Evolutionary conservation across 2,888 invertebrate genomes (phyloP).

Genomic region (Torymus texanus): DNA sequence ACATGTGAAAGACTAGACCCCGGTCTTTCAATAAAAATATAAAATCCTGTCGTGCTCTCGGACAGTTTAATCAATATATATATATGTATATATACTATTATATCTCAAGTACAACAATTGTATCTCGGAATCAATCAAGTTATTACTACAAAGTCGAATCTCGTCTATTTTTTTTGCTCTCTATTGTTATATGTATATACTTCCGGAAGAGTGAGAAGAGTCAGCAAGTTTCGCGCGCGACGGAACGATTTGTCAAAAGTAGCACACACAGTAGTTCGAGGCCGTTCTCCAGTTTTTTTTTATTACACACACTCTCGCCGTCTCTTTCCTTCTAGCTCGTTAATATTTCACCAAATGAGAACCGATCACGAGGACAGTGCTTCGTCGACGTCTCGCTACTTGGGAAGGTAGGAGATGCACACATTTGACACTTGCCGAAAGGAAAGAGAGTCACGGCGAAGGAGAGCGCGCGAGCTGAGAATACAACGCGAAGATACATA

Average conservation of each 20-base stretch:
- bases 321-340: neutral
- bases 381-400: constrained; percentile 38
- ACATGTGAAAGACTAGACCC: constrained; percentile 56
- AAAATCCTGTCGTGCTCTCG: constrained; percentile 52
- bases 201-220: constrained; percentile 53
- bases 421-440: constrained; percentile 18
- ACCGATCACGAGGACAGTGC: too few species aligned
- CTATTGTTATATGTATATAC: constrained; percentile 20
- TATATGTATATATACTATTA: constrained; percentile 44
- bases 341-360: too few species aligned
- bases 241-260: constrained; percentile 31
- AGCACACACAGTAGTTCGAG: too few species aligned
- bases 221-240: constrained; percentile 41
- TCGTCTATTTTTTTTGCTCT: constrained; percentile 44
- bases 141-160: constrained; percentile 47
- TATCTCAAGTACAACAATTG: constrained; percentile 55
- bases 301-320: neutral
- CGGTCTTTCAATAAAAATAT: constrained; percentile 59
- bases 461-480: neutral
- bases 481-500: neutral
- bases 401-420: constrained; percentile 48
- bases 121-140: constrained; percentile 52
- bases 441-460: neutral
- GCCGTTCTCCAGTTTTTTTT: neutral
- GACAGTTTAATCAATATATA: constrained; percentile 52